Evolutionary conservation across 2,797 vertebrate genomes (phyloP), one percentile per base, ranked within the genome.

Genomic region (Oreortyx pictus): DNA sequence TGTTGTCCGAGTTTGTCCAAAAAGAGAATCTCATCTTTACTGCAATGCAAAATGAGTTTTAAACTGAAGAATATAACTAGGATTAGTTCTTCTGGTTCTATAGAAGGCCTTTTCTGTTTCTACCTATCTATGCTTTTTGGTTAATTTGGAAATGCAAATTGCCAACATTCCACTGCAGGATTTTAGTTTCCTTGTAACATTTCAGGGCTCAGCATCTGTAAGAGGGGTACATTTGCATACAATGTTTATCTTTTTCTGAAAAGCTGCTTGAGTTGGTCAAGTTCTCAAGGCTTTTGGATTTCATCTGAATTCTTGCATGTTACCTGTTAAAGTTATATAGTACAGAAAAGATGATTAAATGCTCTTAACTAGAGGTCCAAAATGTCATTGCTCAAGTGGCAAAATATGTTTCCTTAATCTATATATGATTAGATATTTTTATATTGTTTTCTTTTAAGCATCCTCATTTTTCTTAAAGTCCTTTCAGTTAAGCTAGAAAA

Each of bases 231-330:
- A 46, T 54, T 50, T 84, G 33, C 61, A 57, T 78, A 44, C 2
- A 47, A 12, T 7, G 22, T 84, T 73, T 62, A 81, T 15, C 29
- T 78, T 39, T 70, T 15, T 43, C 35, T 62, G 50, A 91, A 84
- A 83, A 87, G n/a, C 35, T 76, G 56, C 35, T 78, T 65, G 66
- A 78, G 35, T 60, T 70, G 37, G 31, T 76, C 47, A 82, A 7
- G 41, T 64, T 94, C 61, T 88, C 46, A 76, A 66, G 65, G 78
- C 27, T 90, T 90, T 92, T 83, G 74, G 74, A 72, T 84, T 92
- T 67, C 70, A 4, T 81, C 50, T 3, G 3, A 78, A 37, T 75
- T 83, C 61, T 91, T 86, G 20, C 25, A 17, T 72, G 71, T 78
- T 81, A 94, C 18, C 64, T 91, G 2, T 62, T 6, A 24, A 89